Evolutionary conservation across 2,888 invertebrate genomes (phyloP).

Genomic region (Lasioglossum morio): DNA sequence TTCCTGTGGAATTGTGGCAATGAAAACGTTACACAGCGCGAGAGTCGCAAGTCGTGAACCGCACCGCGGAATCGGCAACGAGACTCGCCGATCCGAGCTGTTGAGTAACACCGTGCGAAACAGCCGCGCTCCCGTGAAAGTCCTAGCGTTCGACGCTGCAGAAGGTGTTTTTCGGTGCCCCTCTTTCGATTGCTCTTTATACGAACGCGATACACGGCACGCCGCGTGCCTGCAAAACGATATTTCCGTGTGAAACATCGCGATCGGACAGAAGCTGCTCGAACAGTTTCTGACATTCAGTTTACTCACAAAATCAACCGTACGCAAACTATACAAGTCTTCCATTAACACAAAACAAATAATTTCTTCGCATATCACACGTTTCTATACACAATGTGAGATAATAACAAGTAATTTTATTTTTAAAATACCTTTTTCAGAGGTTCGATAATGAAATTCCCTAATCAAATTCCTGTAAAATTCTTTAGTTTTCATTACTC

Average conservation of each 20-base stretch:
- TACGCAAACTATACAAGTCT: no score
- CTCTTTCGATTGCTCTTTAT: constrained; percentile 19
- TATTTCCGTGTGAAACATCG: background rate
- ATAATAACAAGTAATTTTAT: no score
- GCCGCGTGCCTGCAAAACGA: background rate
- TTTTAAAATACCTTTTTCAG: no score
- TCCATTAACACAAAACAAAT: no score
- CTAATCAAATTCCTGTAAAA: no score
- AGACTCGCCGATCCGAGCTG: background rate
- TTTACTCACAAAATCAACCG: no score
- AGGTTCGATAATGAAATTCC: no score
- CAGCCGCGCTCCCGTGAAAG: constrained; percentile 43
- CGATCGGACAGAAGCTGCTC: background rate
- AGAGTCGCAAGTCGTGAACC: background rate
- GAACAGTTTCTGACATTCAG: no score
- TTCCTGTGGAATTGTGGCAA: constrained; percentile 58
- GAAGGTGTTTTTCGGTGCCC: constrained; percentile 16
- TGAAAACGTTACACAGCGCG: constrained; percentile 47
- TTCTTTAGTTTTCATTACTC: no score
- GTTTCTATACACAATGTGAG: no score
- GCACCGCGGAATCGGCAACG: constrained; percentile 20
- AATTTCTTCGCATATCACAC: no score
- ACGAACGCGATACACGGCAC: background rate
- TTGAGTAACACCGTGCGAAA: constrained; percentile 50
- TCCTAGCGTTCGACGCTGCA: constrained; percentile 32